Percentiles rank a stretch among this genome's conserved stretches.
phyloP scores from a whole-genome alignment of 2,888 invertebrate genomes.

The Caradrina clavipalpis region DNA sequence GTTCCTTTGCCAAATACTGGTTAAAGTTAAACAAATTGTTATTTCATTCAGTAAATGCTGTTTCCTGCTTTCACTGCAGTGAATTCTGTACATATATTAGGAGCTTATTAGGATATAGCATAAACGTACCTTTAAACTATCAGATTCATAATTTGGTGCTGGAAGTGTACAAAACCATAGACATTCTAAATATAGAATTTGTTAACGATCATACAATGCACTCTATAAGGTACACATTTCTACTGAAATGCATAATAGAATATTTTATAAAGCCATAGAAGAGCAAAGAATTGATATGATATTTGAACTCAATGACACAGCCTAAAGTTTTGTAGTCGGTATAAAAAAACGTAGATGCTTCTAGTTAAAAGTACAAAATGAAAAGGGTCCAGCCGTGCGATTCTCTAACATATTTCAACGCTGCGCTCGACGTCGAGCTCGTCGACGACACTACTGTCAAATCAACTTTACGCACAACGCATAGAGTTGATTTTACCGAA shows the following conservation, averaged over 20 bases:
- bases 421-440: no score
- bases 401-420: no score
- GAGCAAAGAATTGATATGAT: not conserved
- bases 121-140: not conserved
- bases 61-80: conserved; percentile 24
- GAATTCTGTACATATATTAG: not conserved
- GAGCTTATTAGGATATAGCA: not conserved
- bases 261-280: not conserved
- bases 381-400: conserved; percentile 28
- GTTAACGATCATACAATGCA: no score
- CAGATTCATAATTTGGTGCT: not conserved
- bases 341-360: conserved; percentile 2
- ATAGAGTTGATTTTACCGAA: no score
- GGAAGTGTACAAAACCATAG: no score
- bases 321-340: conserved; percentile 2
- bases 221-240: no score
- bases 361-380: conserved; percentile 22
- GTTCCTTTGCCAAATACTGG: conserved; percentile 67
- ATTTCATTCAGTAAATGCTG: conserved; percentile 39
- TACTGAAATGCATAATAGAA: not conserved
- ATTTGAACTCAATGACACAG: not conserved
- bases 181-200: no score
- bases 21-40: conserved; percentile 37
- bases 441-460: no score
- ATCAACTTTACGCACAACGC: no score